Base-by-base conservation (phyloP, 2,797 vertebrate species). In the Cirrhinus mrigala region DNA sequence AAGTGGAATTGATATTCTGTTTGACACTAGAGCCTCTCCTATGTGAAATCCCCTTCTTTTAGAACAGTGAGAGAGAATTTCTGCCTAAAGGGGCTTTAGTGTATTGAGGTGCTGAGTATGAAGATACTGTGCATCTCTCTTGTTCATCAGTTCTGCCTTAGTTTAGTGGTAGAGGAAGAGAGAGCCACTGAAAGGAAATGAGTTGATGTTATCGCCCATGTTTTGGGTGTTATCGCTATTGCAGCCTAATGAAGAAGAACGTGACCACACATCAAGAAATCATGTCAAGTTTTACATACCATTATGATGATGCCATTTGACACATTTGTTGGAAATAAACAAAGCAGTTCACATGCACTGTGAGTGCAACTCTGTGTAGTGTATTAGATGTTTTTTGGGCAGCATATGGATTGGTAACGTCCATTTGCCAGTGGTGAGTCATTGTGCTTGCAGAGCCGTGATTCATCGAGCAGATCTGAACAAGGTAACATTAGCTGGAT, bases 11-110 rank as follows among this genome's bases (percentile, higher is more conserved):
- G 86, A 93, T 69, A 89, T 69, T 48, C 87, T 70, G 89, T 81
- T 88, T 92, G 90, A 91, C 92, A 29, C 90, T 91, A 88, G 93
- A 91, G 91, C 86, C 89, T 89, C 84, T 90, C 87, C 87, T 89
- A 86, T 89, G 87, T 69, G 68, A 90, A 91, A 91, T 91, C 88
- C 85, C 88, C 87, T 87, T 88, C 89, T 85, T 91, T 83, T 90
- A 78, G 85, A 54, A 29, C 52, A 62, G 3, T 58, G 20, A 76
- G 54, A 44, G 60, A 92, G 90, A 83, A 87, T 92, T 88, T 90
- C 91, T 92, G 90, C 92, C 92, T 83, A 54, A 54, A 89, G 90
- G 90, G 92, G 85, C 87, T 86, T 88, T 74, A 87, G 89, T 92
- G 88, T 91, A 11, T 58, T 33, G 40, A 91, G 56, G 7, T 33